phyloP scores from a whole-genome alignment of 2,113 vertebrate genomes.

The Bufo gargarizans region DNA sequence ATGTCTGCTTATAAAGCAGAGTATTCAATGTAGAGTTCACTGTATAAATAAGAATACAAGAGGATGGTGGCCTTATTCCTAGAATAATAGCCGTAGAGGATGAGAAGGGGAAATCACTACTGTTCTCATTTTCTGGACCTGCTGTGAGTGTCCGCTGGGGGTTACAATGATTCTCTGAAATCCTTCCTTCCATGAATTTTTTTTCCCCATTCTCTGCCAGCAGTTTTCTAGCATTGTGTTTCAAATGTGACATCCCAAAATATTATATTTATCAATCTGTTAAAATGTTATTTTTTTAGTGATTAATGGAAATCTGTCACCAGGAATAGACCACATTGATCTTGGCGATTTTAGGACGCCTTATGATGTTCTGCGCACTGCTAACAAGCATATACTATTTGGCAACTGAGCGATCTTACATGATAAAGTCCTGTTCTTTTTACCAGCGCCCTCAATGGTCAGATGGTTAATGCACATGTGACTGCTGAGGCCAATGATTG shows the following conservation, averaged over 20 bases:
- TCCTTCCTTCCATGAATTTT: constrained; percentile 36
- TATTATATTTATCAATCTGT: not conserved
- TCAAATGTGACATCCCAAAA: constrained; percentile 37
- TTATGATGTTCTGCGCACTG: not conserved
- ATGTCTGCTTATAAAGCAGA: constrained; percentile 1
- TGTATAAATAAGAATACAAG: not conserved
- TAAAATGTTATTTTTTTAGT: not conserved
- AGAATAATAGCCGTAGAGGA: not conserved
- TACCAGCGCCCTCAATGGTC: too few relatives aligned
- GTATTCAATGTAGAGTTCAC: not conserved
- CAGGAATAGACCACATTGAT: not conserved
- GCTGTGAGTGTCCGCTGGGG: constrained; percentile 36
- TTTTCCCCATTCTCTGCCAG: not conserved
- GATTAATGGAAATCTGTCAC: not conserved
- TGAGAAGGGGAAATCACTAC: not conserved
- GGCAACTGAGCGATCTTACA: not conserved
- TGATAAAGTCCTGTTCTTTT: not conserved
- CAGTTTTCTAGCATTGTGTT: not conserved
- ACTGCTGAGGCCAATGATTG: too few relatives aligned
- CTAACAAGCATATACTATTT: not conserved
- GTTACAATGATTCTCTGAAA: constrained; percentile 7
- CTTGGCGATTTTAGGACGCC: not conserved
- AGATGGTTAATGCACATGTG: too few relatives aligned
- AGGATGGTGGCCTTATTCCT: constrained; percentile 40
- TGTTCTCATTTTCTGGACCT: constrained; percentile 39